These are phyloP conservation scores for Nemapogon koenigi DNA, from an alignment of 2,888 invertebrate genomes.

Conservation along the genomic window DNA sequence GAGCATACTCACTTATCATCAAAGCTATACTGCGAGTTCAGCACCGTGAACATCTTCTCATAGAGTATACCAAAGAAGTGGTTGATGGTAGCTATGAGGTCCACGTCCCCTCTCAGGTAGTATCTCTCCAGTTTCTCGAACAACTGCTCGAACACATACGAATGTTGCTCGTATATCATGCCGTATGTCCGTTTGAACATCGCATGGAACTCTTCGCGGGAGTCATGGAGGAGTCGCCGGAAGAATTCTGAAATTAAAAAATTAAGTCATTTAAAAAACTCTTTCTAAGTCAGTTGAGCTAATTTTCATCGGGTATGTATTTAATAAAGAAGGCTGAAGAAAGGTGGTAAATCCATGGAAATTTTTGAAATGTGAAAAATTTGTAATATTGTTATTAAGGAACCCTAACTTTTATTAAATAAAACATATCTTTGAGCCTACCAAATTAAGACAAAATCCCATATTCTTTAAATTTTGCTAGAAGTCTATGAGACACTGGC, in stretches of 20 bases:
- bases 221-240: constrained; percentile 80
- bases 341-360: too few relatives aligned
- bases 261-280: constrained; percentile 2
- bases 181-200: constrained; percentile 98
- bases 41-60: constrained; percentile 94
- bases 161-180: constrained; percentile 91
- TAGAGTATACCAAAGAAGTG: constrained; percentile 92
- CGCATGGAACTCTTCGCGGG: constrained; percentile 87
- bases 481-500: too few relatives aligned
- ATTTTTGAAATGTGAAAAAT: too few relatives aligned
- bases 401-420: too few relatives aligned
- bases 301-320: too few relatives aligned
- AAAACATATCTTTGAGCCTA: too few relatives aligned
- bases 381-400: too few relatives aligned
- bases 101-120: constrained; percentile 83
- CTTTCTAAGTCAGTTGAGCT: too few relatives aligned
- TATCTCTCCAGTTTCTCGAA: constrained; percentile 90
- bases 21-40: constrained; percentile 92
- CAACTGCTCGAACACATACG: constrained; percentile 90
- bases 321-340: too few relatives aligned
- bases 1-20: constrained; percentile 75
- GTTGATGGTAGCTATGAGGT: constrained; percentile 87
- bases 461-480: too few relatives aligned
- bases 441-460: too few relatives aligned
- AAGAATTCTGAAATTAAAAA: constrained; percentile 80